Evolutionary conservation across 2,888 invertebrate genomes (phyloP).

Genomic region (Galerucella pusilla): DNA sequence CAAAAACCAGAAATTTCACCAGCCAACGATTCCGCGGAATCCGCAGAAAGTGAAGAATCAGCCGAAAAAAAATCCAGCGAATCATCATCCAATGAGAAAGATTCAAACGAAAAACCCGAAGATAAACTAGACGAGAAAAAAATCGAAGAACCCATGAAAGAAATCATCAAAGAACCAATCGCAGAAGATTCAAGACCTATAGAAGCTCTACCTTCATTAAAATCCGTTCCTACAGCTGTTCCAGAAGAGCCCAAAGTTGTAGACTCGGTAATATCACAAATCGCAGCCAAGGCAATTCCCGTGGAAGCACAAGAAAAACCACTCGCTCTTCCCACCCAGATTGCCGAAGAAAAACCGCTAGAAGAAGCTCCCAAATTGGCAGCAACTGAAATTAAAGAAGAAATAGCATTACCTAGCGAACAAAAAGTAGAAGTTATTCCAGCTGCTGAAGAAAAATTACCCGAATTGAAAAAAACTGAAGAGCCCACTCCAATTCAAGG

Average conservation of each 20-base stretch:
- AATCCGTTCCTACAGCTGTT: slow-evolving; percentile 35
- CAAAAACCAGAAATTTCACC: slow-evolving; percentile 47
- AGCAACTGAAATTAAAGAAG: slow-evolving; percentile 52
- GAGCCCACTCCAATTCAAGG: slow-evolving; percentile 18
- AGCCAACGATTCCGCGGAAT: slow-evolving; percentile 38
- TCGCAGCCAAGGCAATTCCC: slow-evolving; percentile 61
- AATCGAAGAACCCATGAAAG: slow-evolving; percentile 41
- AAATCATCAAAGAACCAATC: slow-evolving; percentile 25
- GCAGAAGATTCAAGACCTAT: slow-evolving; percentile 45
- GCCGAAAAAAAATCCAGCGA: slow-evolving; percentile 30
- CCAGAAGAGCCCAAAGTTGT: slow-evolving; percentile 55
- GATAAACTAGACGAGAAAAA: slow-evolving; percentile 36
- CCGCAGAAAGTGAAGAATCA: slow-evolving; percentile 40
- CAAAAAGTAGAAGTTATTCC: slow-evolving; percentile 55
- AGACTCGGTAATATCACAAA: slow-evolving; percentile 53
- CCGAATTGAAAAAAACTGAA: slow-evolving; percentile 46
- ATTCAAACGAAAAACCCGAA: slow-evolving; percentile 22
- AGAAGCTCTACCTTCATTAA: slow-evolving; percentile 36
- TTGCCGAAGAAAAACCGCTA: slow-evolving; percentile 51
- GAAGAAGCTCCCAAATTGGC: slow-evolving; percentile 37
- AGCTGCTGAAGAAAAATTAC: slow-evolving; percentile 51
- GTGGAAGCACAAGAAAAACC: slow-evolving; percentile 59
- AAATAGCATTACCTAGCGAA: slow-evolving; percentile 53
- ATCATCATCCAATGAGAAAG: slow-evolving; percentile 26
- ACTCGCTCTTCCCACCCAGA: slow-evolving; percentile 60